Evolutionary conservation across 2,797 vertebrate species (phyloP), one percentile per base, ranked within the genome.

Genomic region (Linurgus olivaceus): DNA sequence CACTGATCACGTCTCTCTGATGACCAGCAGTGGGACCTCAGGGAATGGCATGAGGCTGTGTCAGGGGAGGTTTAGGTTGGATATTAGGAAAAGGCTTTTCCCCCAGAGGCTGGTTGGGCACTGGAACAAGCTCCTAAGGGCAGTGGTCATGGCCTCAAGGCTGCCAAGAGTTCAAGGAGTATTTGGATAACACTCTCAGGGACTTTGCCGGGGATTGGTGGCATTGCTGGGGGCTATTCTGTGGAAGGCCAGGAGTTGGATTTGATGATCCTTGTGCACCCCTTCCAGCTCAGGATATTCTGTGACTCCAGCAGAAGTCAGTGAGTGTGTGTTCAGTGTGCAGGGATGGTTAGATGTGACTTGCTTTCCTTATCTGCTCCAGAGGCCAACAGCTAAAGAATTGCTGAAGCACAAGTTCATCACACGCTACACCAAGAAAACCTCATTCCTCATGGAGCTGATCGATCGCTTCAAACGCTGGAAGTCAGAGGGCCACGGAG

Each of bases 401-500:
- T 94, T 99, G 72, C 98, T 99, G 44, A 99, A 98, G 95, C 98
- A 99, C 97, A 98, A 98, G 96, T 99, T 99, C 97, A 98, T 99
- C 96, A 98, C 98, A 7, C 98, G 98, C 81, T 98, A 98, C 95
- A 99, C 98, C 87, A 99, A 98, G 98, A 99, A 99, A 97, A 99
- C 98, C 33, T 98, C 98, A 44, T 98, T 98, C 96, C 98, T 99
- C 9, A 98, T 98, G 21, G 98, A 99, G 94, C 98, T 99, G 73
- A 99, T 99, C 0, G 99, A 99, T 92, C 98, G 99, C 10, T 99
- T 99, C 97, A 98, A 99, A 74, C 99, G 99, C 97, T 99, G 99
- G 99, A 99, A 99, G 95, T 99, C 99, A 0, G 99, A 99, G 97
- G 99, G 99, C 5, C 99, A 99, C 0, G 99, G 99, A 5, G 99